phyloP scores from a whole-genome alignment of 2,888 invertebrate species.

The Noctuana brunneofusca region DNA sequence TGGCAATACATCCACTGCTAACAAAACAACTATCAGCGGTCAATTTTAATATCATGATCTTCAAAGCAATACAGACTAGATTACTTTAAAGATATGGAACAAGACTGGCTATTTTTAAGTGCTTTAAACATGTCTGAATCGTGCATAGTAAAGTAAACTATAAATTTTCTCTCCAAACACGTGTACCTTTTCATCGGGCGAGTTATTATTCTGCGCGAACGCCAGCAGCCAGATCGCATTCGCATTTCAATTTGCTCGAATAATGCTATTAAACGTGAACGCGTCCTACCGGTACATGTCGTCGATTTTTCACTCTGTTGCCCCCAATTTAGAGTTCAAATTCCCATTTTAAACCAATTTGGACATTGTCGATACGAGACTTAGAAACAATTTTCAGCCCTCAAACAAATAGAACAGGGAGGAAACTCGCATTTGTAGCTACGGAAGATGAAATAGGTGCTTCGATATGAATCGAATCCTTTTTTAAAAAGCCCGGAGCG shows the following conservation, averaged over 20 bases:
- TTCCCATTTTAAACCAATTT: constrained; percentile 9
- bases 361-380: neutral
- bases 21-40: no score
- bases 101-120: neutral
- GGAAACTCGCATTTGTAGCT: neutral
- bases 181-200: constrained; percentile 13
- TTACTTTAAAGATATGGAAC: no score
- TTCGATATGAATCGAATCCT: constrained; percentile 13
- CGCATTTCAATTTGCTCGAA: constrained; percentile 26
- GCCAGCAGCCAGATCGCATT: constrained; percentile 7
- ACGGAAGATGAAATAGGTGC: constrained; percentile 9
- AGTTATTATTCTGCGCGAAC: constrained; percentile 20
- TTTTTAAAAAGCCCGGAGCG: constrained; percentile 12
- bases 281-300: constrained; percentile 1
- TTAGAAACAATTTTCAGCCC: neutral
- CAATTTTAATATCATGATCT: no score
- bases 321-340: constrained; percentile 11
- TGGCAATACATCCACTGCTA: no score
- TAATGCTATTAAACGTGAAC: constrained; percentile 17
- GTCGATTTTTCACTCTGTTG: constrained; percentile 17
- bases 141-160: neutral
- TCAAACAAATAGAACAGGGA: neutral
- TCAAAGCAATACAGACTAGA: no score
- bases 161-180: constrained; percentile 1
- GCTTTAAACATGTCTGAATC: neutral